phyloP scores from a whole-genome alignment of 2,797 vertebrate genomes.

The Takifugu ocellatus region DNA sequence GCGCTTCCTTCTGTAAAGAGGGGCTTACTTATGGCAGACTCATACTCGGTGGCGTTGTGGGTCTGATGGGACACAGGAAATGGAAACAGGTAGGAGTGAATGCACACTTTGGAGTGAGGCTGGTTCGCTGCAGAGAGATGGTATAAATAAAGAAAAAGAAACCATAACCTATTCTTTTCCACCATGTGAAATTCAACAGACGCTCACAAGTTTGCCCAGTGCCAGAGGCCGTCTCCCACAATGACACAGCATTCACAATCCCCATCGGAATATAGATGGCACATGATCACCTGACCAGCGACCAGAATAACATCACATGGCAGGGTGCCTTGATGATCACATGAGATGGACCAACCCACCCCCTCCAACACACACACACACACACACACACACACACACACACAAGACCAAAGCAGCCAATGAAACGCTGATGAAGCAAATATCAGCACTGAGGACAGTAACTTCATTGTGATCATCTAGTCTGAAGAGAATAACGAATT shows the following conservation, averaged over 20 bases:
- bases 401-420: too few relatives aligned
- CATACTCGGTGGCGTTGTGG: conserved; percentile 85
- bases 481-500: too few relatives aligned
- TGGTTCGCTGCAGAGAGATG: conserved; percentile 80
- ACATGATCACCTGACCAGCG: conserved; percentile 49
- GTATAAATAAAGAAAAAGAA: background rate
- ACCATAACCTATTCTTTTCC: background rate
- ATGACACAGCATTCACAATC: conserved; percentile 48
- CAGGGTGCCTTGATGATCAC: conserved; percentile 24
- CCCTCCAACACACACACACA: background rate
- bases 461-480: too few relatives aligned
- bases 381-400: background rate
- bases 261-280: conserved; percentile 30
- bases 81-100: conserved; percentile 88
- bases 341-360: conserved; percentile 15
- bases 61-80: conserved; percentile 84
- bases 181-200: conserved; percentile 56
- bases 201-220: conserved; percentile 40
- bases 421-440: too few relatives aligned
- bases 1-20: background rate
- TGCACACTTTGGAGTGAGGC: conserved; percentile 83
- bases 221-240: conserved; percentile 43
- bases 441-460: too few relatives aligned
- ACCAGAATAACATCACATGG: conserved; percentile 59
- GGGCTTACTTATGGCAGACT: conserved; percentile 88